Percentiles rank a stretch among this genome's conserved stretches.
Conservation (phyloP, 2,113 vertebrate species). For the Lampris megalopsis region DNA sequence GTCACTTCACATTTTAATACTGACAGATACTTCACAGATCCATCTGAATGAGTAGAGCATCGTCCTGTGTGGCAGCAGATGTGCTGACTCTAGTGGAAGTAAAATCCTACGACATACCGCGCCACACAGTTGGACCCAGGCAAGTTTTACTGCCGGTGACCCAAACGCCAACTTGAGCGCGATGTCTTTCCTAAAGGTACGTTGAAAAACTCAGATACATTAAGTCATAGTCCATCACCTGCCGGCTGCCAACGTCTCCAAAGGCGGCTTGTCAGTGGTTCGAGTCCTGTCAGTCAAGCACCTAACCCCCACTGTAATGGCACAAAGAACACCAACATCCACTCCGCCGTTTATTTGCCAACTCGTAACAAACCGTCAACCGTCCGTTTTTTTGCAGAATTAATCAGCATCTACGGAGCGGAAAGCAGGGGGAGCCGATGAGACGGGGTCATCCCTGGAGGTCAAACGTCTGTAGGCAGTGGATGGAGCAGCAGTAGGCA, state of each 20-base stretch:
- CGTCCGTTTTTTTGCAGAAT: conserved; percentile 1
- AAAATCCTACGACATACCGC: background rate
- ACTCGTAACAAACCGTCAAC: background rate
- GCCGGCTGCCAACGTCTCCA: background rate
- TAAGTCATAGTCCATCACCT: conserved; percentile 2
- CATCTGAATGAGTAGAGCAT: background rate
- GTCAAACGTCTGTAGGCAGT: conserved; percentile 93
- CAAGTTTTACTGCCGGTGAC: background rate
- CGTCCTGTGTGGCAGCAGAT: background rate
- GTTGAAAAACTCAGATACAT: conserved; percentile 1
- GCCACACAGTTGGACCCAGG: background rate
- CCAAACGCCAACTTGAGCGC: background rate
- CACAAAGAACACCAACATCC: conserved; percentile 2
- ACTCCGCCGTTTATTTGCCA: background rate
- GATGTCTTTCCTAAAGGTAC: background rate
- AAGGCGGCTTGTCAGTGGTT: background rate
- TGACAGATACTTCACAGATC: conserved; percentile 18
- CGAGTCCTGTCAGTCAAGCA: background rate
- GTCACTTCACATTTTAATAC: conserved; percentile 17
- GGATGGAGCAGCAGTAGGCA: conserved; percentile 97
- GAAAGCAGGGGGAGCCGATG: background rate
- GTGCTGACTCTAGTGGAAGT: background rate
- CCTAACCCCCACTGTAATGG: background rate
- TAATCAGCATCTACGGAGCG: background rate
- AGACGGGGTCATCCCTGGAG: conserved; percentile 87